A percentile compares a stretch with the other conserved stretches of the same genome.
Evolutionary conservation across 2,888 invertebrate genomes (phyloP).

Genomic region (Zaprionus bogoriensis): DNA sequence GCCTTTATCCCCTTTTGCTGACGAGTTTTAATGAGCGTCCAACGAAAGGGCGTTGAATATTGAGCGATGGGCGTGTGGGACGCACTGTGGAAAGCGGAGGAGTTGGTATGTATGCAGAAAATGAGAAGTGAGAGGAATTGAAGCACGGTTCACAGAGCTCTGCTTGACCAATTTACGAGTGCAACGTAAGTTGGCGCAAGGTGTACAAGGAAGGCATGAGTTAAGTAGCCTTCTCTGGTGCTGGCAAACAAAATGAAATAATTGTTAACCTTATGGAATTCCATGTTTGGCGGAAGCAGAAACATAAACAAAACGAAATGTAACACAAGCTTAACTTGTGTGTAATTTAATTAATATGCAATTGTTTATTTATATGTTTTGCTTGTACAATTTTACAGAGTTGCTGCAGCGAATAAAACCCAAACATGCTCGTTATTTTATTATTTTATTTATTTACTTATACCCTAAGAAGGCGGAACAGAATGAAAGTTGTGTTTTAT

Average conservation of each 20-base stretch:
- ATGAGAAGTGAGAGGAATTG: too few species aligned
- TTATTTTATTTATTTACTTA: background rate
- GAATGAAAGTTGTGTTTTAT: too few species aligned
- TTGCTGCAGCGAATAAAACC: background rate
- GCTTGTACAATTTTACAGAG: background rate
- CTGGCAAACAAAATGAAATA: slow-evolving; percentile 18
- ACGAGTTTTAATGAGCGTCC: slow-evolving; percentile 63
- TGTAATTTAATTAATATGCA: slow-evolving; percentile 40
- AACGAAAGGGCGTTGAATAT: slow-evolving; percentile 8
- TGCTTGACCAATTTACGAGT: slow-evolving; percentile 59
- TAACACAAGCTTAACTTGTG: slow-evolving; percentile 12
- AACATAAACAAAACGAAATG: slow-evolving; percentile 25
- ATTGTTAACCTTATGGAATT: slow-evolving; percentile 40
- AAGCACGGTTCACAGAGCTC: slow-evolving; percentile 54
- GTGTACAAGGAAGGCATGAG: slow-evolving; percentile 17
- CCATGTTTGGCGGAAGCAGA: slow-evolving; percentile 18
- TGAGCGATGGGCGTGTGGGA: background rate
- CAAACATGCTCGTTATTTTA: background rate
- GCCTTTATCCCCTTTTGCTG: slow-evolving; percentile 46
- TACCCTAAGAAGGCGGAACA: background rate
- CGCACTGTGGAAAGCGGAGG: background rate
- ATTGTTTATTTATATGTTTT: slow-evolving; percentile 21
- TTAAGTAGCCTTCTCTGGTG: slow-evolving; percentile 24
- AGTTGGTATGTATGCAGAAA: too few species aligned
- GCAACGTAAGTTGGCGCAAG: slow-evolving; percentile 13